Conservation (phyloP, 1,140 invertebrate genomes). For the Drosophila nannoptera region DNA sequence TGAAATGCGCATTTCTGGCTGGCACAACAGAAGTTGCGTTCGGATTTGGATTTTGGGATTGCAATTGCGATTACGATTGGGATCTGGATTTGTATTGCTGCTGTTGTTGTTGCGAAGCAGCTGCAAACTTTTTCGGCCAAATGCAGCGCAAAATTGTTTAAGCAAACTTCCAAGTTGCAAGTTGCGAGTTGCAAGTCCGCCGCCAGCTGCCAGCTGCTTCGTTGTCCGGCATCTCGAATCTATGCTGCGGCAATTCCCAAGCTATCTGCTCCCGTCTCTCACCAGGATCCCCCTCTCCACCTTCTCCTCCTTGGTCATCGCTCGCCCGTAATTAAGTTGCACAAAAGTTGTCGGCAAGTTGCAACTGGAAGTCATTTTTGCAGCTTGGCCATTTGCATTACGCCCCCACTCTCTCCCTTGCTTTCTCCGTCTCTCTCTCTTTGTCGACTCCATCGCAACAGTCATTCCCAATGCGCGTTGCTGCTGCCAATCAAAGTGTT, state of each 20-base stretch:
- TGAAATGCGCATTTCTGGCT: slow-evolving; percentile 37
- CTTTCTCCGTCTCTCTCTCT: neutral
- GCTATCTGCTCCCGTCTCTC: neutral
- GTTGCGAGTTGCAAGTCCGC: slow-evolving; percentile 33
- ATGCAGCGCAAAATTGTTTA: slow-evolving; percentile 50
- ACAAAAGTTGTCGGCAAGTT: slow-evolving; percentile 58
- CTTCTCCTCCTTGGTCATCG: neutral
- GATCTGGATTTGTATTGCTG: slow-evolving; percentile 23
- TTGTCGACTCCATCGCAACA: neutral
- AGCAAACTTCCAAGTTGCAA: slow-evolving; percentile 39
- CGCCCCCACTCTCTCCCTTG: neutral
- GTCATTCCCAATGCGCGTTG: neutral
- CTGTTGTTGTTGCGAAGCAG: slow-evolving; percentile 15
- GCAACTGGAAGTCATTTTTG: slow-evolving; percentile 31
- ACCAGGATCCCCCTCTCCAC: neutral
- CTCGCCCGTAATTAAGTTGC: slow-evolving; percentile 63
- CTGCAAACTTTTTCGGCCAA: slow-evolving; percentile 38
- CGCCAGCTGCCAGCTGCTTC: slow-evolving; percentile 12
- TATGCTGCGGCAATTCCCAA: too few relatives aligned
- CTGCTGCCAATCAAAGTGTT: slow-evolving; percentile 19
- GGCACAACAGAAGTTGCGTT: slow-evolving; percentile 39
- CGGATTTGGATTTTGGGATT: slow-evolving; percentile 4
- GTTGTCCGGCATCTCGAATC: slow-evolving; percentile 17
- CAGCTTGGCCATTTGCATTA: slow-evolving; percentile 9
- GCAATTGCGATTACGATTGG: slow-evolving; percentile 42